phyloP scores from a whole-genome alignment of 2,888 invertebrate genomes.

The Harmothoe impar region DNA sequence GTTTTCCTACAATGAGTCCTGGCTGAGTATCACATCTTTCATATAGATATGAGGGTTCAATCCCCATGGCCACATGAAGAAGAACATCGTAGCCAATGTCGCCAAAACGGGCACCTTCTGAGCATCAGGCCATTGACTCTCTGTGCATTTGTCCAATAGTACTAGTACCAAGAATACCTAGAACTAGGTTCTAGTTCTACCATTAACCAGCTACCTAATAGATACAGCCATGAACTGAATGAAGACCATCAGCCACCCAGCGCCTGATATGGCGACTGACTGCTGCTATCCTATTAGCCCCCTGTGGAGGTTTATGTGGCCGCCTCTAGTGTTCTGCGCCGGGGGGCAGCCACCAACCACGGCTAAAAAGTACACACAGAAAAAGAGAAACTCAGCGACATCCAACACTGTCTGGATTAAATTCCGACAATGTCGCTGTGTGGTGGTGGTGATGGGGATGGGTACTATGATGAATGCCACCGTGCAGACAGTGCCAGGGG shows the following conservation, averaged over 20 bases:
- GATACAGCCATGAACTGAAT: too few relatives aligned
- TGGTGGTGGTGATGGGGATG: neutral
- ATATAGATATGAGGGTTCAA: too few relatives aligned
- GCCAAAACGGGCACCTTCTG: too few relatives aligned
- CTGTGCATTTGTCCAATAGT: too few relatives aligned
- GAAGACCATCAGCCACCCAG: neutral
- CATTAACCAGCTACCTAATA: too few relatives aligned
- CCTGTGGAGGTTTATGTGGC: neutral
- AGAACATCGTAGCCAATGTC: too few relatives aligned
- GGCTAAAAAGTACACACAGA: neutral
- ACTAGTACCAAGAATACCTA: too few relatives aligned
- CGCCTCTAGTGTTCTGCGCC: neutral
- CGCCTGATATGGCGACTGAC: neutral
- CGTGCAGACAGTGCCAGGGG: neutral
- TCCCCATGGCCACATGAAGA: too few relatives aligned
- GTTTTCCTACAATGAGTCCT: too few relatives aligned
- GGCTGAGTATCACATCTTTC: too few relatives aligned
- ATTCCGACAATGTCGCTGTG: neutral
- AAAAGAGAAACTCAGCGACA: neutral
- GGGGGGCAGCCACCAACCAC: neutral
- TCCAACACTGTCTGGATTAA: neutral
- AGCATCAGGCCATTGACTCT: too few relatives aligned
- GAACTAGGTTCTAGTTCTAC: too few relatives aligned
- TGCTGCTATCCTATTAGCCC: constrained; percentile 1
- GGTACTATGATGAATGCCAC: neutral